These are phyloP conservation scores for Euschistus heros DNA, from an alignment of 1,140 invertebrate genomes.

Conservation along the genomic window DNA sequence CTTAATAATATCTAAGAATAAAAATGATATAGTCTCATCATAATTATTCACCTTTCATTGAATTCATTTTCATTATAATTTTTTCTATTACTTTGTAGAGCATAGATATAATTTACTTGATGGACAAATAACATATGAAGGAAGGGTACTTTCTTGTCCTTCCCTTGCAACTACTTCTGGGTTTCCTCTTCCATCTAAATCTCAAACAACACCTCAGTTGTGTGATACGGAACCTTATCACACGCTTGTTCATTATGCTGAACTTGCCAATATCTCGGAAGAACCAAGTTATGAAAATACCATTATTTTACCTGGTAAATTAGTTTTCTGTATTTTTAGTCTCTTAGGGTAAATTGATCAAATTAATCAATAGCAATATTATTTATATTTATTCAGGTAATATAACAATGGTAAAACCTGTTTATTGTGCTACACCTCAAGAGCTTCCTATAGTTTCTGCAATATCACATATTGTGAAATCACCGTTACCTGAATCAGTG, in stretches of 20 bases:
- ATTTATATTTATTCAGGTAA: constrained; percentile 25
- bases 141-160: constrained; percentile 32
- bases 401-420: constrained; percentile 29
- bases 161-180: constrained; percentile 25
- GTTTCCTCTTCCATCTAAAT: constrained; percentile 27
- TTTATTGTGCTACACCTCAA: constrained; percentile 29
- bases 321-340: neutral
- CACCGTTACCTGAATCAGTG: constrained; percentile 20
- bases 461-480: constrained; percentile 22
- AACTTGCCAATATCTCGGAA: constrained; percentile 36
- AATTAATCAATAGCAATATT: too few species aligned
- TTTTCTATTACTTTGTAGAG: neutral
- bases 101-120: constrained; percentile 18
- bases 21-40: too few species aligned
- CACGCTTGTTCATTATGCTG: constrained; percentile 32
- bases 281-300: constrained; percentile 50
- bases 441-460: constrained; percentile 26
- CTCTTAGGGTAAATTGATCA: too few species aligned
- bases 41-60: too few species aligned
- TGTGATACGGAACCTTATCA: constrained; percentile 22
- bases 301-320: constrained; percentile 43
- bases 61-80: too few species aligned
- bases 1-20: too few species aligned
- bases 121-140: constrained; percentile 30
- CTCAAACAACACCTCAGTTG: constrained; percentile 28